These are phyloP conservation scores for Drosophila persimilis DNA, from an alignment of 1,140 invertebrate species.

Conservation along the genomic window DNA sequence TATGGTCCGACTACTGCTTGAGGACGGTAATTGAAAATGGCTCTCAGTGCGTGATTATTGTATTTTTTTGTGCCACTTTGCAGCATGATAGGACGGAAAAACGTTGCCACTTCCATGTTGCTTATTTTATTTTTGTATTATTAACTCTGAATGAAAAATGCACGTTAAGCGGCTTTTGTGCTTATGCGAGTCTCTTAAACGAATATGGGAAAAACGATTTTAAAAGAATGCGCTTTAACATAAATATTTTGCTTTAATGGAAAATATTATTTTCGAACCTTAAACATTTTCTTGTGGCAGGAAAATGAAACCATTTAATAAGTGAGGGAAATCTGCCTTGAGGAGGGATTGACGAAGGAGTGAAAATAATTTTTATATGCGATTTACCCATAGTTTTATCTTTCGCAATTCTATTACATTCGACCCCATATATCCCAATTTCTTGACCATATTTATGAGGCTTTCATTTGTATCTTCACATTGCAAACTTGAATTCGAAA, in stretches of 20 bases:
- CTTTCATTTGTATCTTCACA: background rate
- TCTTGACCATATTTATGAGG: background rate
- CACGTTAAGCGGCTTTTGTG: slow-evolving; percentile 66
- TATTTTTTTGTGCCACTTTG: slow-evolving; percentile 56
- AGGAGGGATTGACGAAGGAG: no score
- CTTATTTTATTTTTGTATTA: slow-evolving; percentile 56
- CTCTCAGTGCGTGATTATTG: slow-evolving; percentile 79
- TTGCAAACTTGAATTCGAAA: background rate
- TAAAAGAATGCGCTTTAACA: background rate
- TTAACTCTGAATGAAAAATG: slow-evolving; percentile 61
- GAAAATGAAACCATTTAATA: no score
- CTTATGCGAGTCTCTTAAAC: slow-evolving; percentile 5
- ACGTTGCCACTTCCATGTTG: slow-evolving; percentile 32
- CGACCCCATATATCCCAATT: background rate
- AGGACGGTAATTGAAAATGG: slow-evolving; percentile 73
- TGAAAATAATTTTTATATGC: no score
- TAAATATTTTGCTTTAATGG: no score
- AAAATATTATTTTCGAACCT: no score
- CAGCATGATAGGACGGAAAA: slow-evolving; percentile 61
- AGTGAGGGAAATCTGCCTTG: no score
- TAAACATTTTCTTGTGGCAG: no score
- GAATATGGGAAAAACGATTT: slow-evolving; percentile 18
- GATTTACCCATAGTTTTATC: no score
- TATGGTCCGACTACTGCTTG: slow-evolving; percentile 20
- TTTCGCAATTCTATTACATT: background rate